Base-by-base conservation (phyloP, 2,797 vertebrate species). In the Pygocentrus nattereri region DNA sequence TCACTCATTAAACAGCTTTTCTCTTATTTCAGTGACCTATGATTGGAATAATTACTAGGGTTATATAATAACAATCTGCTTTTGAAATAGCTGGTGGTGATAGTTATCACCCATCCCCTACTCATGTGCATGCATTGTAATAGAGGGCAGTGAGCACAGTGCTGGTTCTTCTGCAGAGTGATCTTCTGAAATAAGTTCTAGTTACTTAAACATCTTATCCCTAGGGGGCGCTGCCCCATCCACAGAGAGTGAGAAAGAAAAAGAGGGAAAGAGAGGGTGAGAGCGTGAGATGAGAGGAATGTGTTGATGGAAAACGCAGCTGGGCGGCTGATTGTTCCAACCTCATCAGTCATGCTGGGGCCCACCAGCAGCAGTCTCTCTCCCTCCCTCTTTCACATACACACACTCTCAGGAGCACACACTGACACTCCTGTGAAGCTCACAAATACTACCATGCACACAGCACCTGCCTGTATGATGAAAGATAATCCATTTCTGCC, bases 301-400 rank as follows among this genome's bases (percentile, higher is more conserved):
- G 94, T 93, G 94, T 93, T 94, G 94, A 95, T 95, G 93, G 94
- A 95, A 95, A 94, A 93, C 91, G 92, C 94, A 95, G 94, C 94
- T 95, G 94, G 93, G 91, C 88, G 91, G 91, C 92, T 92, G 91
- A 95, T 95, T 94, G 92, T 93, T 94, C 92, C 93, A 94, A 92
- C 90, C 89, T 94, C 92, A 92, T 93, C 93, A 93, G 93, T 95
- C 93, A 93, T 92, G 91, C 92, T 93, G 93, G 92, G 94, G 93
- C 93, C 94, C 92, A 94, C 94, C 92, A 92, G 92, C 93, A 93
- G 93, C 84, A 85, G 69, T 62, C 54, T 68, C 82, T 68, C 70
- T 82, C 82, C 50, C 44, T 52, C 69, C 47, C 23, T 59, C 71
- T 12, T 18, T 3, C 76, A 81, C 81, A 54, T 38, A 49, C 78